phyloP scores from a whole-genome alignment of 2,888 invertebrate genomes.

The Brachyptera risi region DNA sequence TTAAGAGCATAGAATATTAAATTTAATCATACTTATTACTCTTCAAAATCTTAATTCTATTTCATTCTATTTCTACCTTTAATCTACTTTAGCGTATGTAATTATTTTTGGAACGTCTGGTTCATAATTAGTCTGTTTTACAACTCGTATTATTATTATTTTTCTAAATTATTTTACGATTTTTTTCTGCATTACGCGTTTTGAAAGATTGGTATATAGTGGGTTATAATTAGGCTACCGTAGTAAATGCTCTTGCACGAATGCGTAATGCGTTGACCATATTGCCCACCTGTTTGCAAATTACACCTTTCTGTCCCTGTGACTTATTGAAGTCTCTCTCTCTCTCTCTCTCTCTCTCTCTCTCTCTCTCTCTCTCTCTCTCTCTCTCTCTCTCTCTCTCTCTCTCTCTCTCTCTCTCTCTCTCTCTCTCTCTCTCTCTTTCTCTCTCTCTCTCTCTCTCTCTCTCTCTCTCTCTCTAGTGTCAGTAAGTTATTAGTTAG shows the following conservation, averaged over 20 bases:
- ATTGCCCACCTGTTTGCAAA: slow-evolving; percentile 2
- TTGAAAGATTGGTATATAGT: no score
- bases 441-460: neutral
- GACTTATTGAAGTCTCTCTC: neutral
- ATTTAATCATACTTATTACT: no score
- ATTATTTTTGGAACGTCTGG: no score
- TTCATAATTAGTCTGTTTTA: no score
- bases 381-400: neutral
- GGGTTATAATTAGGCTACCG: no score
- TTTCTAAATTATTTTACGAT: no score
- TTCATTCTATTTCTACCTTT: no score
- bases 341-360: neutral
- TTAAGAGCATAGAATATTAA: no score
- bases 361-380: neutral
- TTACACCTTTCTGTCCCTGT: slow-evolving; percentile 2
- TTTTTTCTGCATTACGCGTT: no score
- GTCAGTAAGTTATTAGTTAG: neutral
- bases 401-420: neutral
- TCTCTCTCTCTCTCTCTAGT: neutral
- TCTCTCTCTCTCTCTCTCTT: neutral
- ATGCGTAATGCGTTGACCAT: neutral
- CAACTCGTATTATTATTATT: no score
- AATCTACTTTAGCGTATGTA: no score
- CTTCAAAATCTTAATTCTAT: no score
- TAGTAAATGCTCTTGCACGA: neutral